A percentile compares a stretch with the other conserved stretches of the same genome.
phyloP scores from a whole-genome alignment of 2,888 invertebrate species.

The Cryptophagus acutangulus region DNA sequence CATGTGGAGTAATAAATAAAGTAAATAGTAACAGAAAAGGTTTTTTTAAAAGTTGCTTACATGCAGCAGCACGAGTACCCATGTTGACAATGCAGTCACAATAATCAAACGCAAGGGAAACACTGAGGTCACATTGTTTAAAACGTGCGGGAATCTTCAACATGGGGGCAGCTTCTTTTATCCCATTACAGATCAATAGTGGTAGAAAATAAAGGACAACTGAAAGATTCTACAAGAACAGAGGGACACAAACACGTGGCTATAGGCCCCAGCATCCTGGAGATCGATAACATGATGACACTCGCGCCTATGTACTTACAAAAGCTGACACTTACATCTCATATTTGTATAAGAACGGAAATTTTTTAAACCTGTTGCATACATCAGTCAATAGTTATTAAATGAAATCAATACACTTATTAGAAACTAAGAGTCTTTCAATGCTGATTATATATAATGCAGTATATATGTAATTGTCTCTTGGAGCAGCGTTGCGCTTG shows the following conservation, averaged over 20 bases:
- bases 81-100: constrained; percentile 62
- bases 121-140: constrained; percentile 52
- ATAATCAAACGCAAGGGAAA: constrained; percentile 52
- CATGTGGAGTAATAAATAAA: constrained; percentile 25
- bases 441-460: no score
- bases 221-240: constrained; percentile 46
- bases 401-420: no score
- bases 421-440: no score
- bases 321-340: constrained; percentile 41
- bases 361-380: constrained; percentile 40
- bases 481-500: not conserved
- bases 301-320: constrained; percentile 39
- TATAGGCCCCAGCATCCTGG: constrained; percentile 41
- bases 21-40: constrained; percentile 34
- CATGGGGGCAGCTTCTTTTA: constrained; percentile 49
- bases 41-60: constrained; percentile 64
- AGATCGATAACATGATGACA: constrained; percentile 42
- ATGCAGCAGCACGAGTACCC: constrained; percentile 91
- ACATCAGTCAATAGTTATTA: constrained; percentile 26
- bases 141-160: constrained; percentile 52
- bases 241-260: constrained; percentile 42
- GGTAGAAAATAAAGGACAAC: constrained; percentile 45
- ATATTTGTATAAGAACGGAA: constrained; percentile 44
- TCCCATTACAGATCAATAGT: constrained; percentile 48
- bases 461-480: not conserved